Conservation (phyloP, 2,113 vertebrate genomes). For the Phyllostomus hastatus region DNA sequence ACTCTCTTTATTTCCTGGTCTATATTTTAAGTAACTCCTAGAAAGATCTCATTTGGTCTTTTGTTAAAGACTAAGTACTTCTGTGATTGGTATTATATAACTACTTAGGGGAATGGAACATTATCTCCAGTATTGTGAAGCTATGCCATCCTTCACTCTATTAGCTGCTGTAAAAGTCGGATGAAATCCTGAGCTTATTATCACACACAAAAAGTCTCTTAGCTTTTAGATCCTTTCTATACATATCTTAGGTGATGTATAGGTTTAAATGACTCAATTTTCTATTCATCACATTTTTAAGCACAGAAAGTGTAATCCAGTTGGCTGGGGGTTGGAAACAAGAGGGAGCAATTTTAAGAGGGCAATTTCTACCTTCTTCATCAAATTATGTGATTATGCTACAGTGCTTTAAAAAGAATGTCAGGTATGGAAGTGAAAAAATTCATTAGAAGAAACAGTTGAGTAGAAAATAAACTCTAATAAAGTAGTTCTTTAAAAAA, state of each 20-base stretch:
- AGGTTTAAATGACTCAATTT: conserved; percentile 50
- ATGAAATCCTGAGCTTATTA: conserved; percentile 43
- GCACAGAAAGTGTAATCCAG: neutral
- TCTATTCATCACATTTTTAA: conserved; percentile 52
- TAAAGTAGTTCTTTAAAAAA: conserved; percentile 10
- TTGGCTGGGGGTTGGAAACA: neutral
- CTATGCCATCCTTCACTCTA: neutral
- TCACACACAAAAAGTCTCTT: neutral
- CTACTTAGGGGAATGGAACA: neutral
- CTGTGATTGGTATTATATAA: conserved; percentile 44
- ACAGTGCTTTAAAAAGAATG: conserved; percentile 18
- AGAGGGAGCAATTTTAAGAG: conserved; percentile 24
- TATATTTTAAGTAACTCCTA: conserved; percentile 53
- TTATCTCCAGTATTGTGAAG: conserved; percentile 50
- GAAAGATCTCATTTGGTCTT: conserved; percentile 56
- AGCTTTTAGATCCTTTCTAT: conserved; percentile 34
- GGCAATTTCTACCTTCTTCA: neutral
- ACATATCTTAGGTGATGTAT: conserved; percentile 12
- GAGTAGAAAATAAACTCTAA: neutral
- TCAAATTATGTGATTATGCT: conserved; percentile 14
- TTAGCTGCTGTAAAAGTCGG: conserved; percentile 49
- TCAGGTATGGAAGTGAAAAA: neutral
- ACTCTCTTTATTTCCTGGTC: conserved; percentile 19
- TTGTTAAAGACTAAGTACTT: conserved; percentile 54
- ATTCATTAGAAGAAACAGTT: conserved; percentile 40